Percentiles rank a stretch among this genome's conserved stretches.
Evolutionary conservation across 2,797 vertebrate genomes (phyloP).

Genomic region (Graptemys geographica): DNA sequence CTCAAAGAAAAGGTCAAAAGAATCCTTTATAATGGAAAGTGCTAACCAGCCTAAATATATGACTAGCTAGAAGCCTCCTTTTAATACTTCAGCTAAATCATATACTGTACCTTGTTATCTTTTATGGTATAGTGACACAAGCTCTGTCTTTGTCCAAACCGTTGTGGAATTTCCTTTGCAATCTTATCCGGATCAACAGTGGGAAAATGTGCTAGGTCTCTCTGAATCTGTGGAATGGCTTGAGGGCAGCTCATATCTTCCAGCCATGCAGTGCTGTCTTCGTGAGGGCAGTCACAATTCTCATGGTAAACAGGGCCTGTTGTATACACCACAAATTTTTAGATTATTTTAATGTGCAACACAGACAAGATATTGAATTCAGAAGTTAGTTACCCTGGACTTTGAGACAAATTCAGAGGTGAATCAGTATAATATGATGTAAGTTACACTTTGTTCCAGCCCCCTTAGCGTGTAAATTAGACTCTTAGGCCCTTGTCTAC

Average conservation of each 20-base stretch:
- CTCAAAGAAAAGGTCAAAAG: not conserved
- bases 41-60: not conserved
- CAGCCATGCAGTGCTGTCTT: constrained; percentile 86
- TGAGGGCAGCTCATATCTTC: constrained; percentile 90
- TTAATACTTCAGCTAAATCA: not conserved
- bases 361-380: not conserved
- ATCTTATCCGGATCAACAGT: constrained; percentile 90
- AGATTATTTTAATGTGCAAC: not conserved
- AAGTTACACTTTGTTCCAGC: not conserved
- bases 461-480: not conserved
- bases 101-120: constrained; percentile 90
- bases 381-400: not conserved
- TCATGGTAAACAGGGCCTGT: constrained; percentile 94
- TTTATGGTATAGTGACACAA: constrained; percentile 97
- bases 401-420: not conserved
- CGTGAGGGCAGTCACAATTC: constrained; percentile 92
- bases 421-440: not conserved
- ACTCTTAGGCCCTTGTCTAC: not conserved
- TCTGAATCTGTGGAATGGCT: constrained; percentile 90
- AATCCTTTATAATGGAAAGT: not conserved
- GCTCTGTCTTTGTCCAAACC: constrained; percentile 95
- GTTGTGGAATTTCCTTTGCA: constrained; percentile 90
- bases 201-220: constrained; percentile 87
- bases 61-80: not conserved
- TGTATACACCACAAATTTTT: constrained; percentile 34